Conservation (phyloP, 2,797 vertebrate species). For the Gorsachius magnificus region DNA sequence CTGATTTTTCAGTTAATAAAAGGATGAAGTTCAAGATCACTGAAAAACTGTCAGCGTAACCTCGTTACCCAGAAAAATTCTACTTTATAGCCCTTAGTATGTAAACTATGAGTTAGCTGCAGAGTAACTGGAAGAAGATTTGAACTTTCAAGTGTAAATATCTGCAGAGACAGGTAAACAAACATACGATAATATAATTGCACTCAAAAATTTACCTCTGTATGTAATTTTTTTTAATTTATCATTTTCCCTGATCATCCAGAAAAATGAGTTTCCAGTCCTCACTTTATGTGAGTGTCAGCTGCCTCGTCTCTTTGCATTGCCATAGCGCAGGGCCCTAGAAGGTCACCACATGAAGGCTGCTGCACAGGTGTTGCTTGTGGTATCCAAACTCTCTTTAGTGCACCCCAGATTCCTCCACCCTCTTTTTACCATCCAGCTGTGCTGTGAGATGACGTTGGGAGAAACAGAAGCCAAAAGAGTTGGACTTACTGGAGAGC, state of each 20-base stretch:
- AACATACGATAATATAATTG: background rate
- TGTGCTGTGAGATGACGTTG: background rate
- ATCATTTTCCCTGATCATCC: background rate
- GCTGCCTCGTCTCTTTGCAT: background rate
- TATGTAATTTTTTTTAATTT: background rate
- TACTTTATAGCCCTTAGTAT: background rate
- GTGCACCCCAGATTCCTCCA: background rate
- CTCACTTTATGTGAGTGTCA: background rate
- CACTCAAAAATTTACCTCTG: background rate
- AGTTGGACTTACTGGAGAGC: background rate
- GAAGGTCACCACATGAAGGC: background rate
- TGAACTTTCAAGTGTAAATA: background rate
- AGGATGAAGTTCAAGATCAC: background rate
- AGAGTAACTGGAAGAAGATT: background rate
- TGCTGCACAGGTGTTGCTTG: background rate
- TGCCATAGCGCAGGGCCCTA: background rate
- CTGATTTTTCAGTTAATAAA: constrained; percentile 19
- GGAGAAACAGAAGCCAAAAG: background rate
- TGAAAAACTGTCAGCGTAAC: background rate
- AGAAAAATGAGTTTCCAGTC: background rate
- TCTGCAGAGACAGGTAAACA: background rate
- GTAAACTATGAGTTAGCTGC: background rate
- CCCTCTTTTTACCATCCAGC: background rate
- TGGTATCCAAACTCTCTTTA: background rate
- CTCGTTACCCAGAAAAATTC: background rate